Base-by-base conservation (phyloP, 2,888 invertebrate genomes). In the Epistrophe eligans region DNA sequence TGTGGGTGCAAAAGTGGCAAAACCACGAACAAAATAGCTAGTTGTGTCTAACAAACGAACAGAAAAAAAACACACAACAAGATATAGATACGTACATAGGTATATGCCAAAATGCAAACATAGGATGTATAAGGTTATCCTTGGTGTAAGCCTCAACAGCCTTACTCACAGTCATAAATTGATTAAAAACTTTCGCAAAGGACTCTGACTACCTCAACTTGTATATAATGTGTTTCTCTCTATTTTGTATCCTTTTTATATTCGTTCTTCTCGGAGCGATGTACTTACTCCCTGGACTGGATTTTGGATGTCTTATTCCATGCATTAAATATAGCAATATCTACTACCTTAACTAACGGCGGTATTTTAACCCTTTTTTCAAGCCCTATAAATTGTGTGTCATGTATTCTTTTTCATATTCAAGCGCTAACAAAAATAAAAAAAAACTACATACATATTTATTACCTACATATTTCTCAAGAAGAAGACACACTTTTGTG, bases 181-280 rank as follows among this genome's bases (percentile, higher is more conserved):
- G 87, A 87, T 87, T 87, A 87, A 87, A 87, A 83, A 87, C 83
- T 83, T 87, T 24, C 76, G 62, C 76, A 64, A 83, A 35, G 60
- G 82, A 82, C 50, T 67, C 35, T 66, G 55, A 17, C 58, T 60
- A 58, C 58, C 72, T 58, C 58, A 57, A 58, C 40, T 70, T 70
- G 70, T 70, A 35, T 70, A 35, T 55, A 40, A 32, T 40, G 55
- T 35, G 48, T 32, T 32, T 66, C 32, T 48, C 45, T 48, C 45
- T 66, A 7, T 17, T 32, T 55, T 52, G 9, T 48, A 24, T n/a
- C n/a, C n/a, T 43, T 43, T 32, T 11, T 24, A 24, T 50, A 15
- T 28, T 28, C n/a, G 24, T 70, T 52, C 40, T 55, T 70, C 52
- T 67, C 52, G 38, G 67, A 32, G 66, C 72, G 77, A 77, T 77